Evolutionary conservation across 2,113 vertebrate genomes (phyloP), one percentile per base, ranked within the genome.

Genomic region (Gnathonemus longibarbis): DNA sequence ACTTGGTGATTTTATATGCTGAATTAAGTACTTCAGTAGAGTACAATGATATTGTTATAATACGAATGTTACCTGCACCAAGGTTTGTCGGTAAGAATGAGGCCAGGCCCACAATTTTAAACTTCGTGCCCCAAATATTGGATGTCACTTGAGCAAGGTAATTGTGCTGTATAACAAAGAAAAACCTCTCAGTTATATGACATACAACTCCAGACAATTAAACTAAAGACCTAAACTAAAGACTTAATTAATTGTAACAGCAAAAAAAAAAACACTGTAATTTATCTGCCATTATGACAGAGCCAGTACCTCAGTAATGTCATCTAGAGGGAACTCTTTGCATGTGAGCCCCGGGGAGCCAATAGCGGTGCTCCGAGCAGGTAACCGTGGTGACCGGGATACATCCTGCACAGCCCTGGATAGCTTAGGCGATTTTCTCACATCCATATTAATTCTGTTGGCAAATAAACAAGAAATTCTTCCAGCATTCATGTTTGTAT

Each of bases 111-210:
- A 99, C 98, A 88, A 99, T 99, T 96, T 99, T 99, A 95, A 99
- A 99, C 95, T 99, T 99, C 90, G 98, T 99, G 92, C 98, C 98
- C 98, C 98, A 99, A 92, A 99, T 99, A 94, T 99, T 99, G 91
- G 98, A 99, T 35, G 98, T 99, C 93, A 99, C 98, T 95, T 99
- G 98, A 97, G 98, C 98, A 92, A 99, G 98, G 93, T 99, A 99
- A 95, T 97, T 99, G 96, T 99, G 98, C 98, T 99, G 95, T 89
- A 89, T 93, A 88, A 94, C 84, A 88, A 49, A 92, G 62, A 80
- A 7, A 80, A 58, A 88, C 1, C 5, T 8, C 49, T 15, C 49
- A 35, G 17, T 58, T 50, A 89, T 88, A 77, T 21, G 0, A 50
- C 13, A 66, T 45, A 66, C 84, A 24, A 56, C 66, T 83, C 70